Percentiles rank a stretch among this genome's conserved stretches.
phyloP scores from a whole-genome alignment of 2,113 vertebrate genomes.

The Ovis aries region DNA sequence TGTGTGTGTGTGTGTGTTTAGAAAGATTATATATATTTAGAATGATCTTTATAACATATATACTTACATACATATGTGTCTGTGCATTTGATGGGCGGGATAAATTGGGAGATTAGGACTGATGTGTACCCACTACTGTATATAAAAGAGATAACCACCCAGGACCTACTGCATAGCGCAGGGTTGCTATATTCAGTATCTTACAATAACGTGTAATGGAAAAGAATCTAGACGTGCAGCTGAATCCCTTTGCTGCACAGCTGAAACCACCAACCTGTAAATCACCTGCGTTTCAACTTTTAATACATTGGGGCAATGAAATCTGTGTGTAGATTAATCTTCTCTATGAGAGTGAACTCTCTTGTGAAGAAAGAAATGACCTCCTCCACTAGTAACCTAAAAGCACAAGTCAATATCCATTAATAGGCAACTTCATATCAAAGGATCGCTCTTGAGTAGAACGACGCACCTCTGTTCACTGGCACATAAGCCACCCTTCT shows the following conservation, averaged over 20 bases:
- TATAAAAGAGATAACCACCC: not conserved
- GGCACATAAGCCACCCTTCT: not conserved
- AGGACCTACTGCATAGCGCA: not conserved
- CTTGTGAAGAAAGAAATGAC: not conserved
- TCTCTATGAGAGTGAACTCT: not conserved
- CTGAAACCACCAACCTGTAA: not conserved
- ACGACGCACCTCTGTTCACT: rapidly evolving
- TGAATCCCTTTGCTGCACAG: not conserved
- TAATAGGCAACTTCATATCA: not conserved
- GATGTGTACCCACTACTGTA: not conserved
- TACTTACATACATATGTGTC: not conserved
- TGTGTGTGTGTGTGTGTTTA: not conserved
- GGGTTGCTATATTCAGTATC: not conserved
- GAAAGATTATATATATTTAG: not conserved
- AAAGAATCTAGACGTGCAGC: rapidly evolving
- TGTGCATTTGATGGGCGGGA: not conserved
- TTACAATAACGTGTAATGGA: not conserved
- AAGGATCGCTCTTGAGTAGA: not conserved
- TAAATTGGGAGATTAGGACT: not conserved
- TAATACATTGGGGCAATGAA: not conserved
- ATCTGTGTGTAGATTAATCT: not conserved
- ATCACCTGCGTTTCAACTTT: not conserved
- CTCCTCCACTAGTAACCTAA: not conserved
- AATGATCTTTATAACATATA: not conserved
- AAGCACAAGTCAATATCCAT: not conserved